Conservation (phyloP, 2,797 vertebrate genomes). For the Sebastes vulpes region DNA sequence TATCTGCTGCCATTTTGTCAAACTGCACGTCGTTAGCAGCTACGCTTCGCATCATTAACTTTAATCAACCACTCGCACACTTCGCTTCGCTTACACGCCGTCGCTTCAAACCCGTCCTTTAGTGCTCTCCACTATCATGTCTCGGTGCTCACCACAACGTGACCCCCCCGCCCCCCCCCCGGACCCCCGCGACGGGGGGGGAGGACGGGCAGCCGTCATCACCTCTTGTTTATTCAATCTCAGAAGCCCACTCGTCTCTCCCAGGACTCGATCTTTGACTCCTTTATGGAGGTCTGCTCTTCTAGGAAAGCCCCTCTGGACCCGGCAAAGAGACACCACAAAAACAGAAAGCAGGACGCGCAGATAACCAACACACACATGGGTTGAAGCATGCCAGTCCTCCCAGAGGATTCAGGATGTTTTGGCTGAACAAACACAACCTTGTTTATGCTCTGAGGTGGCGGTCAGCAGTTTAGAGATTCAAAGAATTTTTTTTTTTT, state of each 20-base stretch:
- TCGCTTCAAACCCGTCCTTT: slow-evolving; percentile 31
- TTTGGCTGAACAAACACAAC: slow-evolving; percentile 58
- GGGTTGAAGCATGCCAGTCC: slow-evolving; percentile 14
- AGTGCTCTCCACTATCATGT: slow-evolving; percentile 32
- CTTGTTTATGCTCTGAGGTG: slow-evolving; percentile 60
- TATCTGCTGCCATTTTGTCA: slow-evolving; percentile 27
- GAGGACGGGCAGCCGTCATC: slow-evolving; percentile 69
- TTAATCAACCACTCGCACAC: slow-evolving; percentile 24
- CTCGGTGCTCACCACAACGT: slow-evolving; percentile 17
- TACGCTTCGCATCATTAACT: slow-evolving; percentile 18
- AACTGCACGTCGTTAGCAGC: slow-evolving; percentile 39
- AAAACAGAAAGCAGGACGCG: slow-evolving; percentile 53
- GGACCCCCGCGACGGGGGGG: slow-evolving; percentile 1
- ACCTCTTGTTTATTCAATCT: slow-evolving; percentile 73
- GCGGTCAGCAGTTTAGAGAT: slow-evolving; percentile 28
- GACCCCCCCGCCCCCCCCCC: background rate
- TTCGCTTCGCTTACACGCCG: slow-evolving; percentile 3
- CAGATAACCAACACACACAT: slow-evolving; percentile 43
- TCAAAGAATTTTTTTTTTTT: slow-evolving; percentile 4
- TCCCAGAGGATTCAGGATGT: slow-evolving; percentile 62
- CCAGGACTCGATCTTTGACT: slow-evolving; percentile 76
- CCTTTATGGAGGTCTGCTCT: slow-evolving; percentile 70
- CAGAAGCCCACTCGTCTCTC: slow-evolving; percentile 48
- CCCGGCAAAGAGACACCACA: slow-evolving; percentile 56
- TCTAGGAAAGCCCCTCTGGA: slow-evolving; percentile 62